Evolutionary conservation across 2,797 vertebrate genomes (phyloP).

Genomic region (Betta splendens): DNA sequence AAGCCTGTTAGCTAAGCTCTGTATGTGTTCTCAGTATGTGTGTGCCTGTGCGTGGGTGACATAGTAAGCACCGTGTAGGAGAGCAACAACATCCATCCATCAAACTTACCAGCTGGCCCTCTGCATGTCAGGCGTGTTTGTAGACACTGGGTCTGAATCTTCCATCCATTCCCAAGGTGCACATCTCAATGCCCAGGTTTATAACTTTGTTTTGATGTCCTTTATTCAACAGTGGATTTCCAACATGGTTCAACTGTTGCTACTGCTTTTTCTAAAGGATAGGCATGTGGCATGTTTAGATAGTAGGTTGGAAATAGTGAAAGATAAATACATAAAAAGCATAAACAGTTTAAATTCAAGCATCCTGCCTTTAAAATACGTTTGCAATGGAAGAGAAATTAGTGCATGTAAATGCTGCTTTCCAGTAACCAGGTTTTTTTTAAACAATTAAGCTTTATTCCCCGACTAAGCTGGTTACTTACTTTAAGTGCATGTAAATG

Average conservation of each 20-base stretch:
- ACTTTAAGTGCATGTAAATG: no score
- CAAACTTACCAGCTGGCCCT: conserved; percentile 47
- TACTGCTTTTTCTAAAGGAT: background rate
- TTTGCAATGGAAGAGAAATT: no score
- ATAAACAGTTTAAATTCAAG: no score
- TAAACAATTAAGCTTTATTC: no score
- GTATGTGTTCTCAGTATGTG: background rate
- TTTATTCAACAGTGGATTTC: background rate
- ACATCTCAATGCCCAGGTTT: background rate
- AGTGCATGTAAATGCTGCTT: no score
- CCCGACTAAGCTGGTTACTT: no score
- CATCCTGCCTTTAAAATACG: no score
- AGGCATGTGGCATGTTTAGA: no score
- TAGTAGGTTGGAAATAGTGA: no score
- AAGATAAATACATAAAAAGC: no score
- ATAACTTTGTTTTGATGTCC: background rate
- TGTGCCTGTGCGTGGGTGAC: conserved; percentile 3
- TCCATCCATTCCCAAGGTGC: conserved; percentile 10
- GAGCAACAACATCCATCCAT: conserved; percentile 58
- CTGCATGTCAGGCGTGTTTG: conserved; percentile 30
- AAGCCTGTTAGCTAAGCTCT: conserved; percentile 14
- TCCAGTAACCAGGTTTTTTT: no score
- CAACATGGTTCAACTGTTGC: background rate
- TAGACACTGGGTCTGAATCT: background rate
- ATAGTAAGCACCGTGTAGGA: conserved; percentile 24